Base-by-base conservation (phyloP, 2,797 vertebrate species). In the Syndactyla subalaris region DNA sequence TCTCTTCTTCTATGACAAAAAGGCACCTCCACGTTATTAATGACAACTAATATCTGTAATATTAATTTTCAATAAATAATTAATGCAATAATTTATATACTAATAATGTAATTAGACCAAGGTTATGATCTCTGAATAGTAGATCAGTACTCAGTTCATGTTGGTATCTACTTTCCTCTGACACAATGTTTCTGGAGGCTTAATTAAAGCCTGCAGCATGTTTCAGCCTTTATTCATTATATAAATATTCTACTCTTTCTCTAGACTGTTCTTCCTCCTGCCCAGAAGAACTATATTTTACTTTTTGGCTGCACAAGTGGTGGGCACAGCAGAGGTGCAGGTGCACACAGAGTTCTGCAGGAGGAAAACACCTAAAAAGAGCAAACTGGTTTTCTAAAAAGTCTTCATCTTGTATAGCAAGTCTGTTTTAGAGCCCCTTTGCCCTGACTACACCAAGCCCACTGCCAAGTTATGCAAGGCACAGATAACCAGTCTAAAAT, bases 31-130 rank as follows among this genome's bases (percentile, higher is more conserved):
- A 80, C 61, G 48, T 84, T 97, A 93, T 88, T 94, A 96, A 94
- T 93, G 81, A 79, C 62, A 70, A 92, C 77, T 92, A 88, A 89
- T 95, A 85, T 45, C 62, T 87, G 68, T 73, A 85, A 84, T 92
- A 96, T 82, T 86, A 92, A 97, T 97, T 95, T 80, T 89, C 93
- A 91, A 89, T 96, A 97, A 93, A 92, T 96, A 93, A 96, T 91
- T 78, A 48, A 95, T 62, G 20, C 29, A 84, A 95, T 76, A 96
- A 95, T 93, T 85, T 76, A 95, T 96, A 91, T 92, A 96, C 86
- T 97, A 97, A 96, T 96, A 95, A 88, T 89, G 79, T 95, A 91
- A 93, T 96, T 96, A 92, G 87, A 89, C 75, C 72, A 91, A 94
- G 95, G 95, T 96, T 97, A 91, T 85, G 96, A 93, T 92, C 95